Evolutionary conservation across 2,888 invertebrate species (phyloP).

Genomic region (Apodemia zela): DNA sequence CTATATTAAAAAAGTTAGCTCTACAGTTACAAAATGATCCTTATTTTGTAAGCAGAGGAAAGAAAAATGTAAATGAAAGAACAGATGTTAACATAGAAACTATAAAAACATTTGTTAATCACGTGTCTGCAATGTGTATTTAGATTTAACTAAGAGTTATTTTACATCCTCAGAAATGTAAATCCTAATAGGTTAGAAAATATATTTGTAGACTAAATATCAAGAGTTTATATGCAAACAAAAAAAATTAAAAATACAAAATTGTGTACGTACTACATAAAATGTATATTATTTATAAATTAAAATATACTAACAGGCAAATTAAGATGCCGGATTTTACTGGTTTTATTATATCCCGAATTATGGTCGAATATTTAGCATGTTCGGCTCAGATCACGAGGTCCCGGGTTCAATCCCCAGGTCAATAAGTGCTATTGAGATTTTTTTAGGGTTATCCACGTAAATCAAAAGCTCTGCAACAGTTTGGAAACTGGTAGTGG

Average conservation of each 20-base stretch:
- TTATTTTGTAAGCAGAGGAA: constrained; percentile 69
- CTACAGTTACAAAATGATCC: constrained; percentile 68
- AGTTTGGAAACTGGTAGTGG: too few species aligned
- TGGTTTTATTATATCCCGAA: neutral
- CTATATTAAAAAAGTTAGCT: constrained; percentile 62
- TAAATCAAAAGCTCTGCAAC: too few species aligned
- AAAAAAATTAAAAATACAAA: neutral
- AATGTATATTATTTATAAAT: neutral
- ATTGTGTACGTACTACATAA: neutral
- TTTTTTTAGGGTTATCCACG: too few species aligned
- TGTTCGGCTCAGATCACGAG: too few species aligned
- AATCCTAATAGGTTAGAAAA: neutral
- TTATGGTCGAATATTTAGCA: too few species aligned
- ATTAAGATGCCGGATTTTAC: neutral
- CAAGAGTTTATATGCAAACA: neutral
- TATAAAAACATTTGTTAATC: constrained; percentile 52
- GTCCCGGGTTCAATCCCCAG: too few species aligned
- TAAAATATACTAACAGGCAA: constrained; percentile 8
- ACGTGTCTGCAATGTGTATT: constrained; percentile 55
- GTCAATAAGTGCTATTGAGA: too few species aligned
- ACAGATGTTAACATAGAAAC: constrained; percentile 36
- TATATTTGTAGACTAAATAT: neutral
- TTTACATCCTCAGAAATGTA: too few species aligned
- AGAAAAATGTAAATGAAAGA: constrained; percentile 44
- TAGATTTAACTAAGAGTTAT: constrained; percentile 29